Evolutionary conservation across 2,113 vertebrate genomes (phyloP), one percentile per base, ranked within the genome.

Genomic region (Phyllopteryx taeniolatus): DNA sequence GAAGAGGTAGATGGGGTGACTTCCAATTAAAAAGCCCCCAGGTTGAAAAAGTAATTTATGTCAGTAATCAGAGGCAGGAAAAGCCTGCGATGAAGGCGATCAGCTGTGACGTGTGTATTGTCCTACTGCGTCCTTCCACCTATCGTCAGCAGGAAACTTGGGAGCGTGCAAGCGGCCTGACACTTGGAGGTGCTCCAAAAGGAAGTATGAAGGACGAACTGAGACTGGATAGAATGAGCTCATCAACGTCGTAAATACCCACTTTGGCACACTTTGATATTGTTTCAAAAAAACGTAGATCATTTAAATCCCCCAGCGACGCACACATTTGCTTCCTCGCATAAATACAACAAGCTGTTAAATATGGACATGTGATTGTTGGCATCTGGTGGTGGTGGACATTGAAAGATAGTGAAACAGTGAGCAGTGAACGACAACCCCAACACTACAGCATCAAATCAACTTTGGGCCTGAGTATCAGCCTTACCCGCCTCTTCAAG

Each of bases 401-500:
- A 27, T 2, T 53, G 15, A 4, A 57, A 3, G 53, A 54, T 54
- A 9, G 53, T n/a, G 27, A 27, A 20, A 20, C 53, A 54, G 20
- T 46, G n/a, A 49, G 12, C 4, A 14, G 47, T 15, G 47, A 15
- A 49, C 15, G 13, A 49, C 12, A 49, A 49, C 47, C 49, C 15
- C 35, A 39, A 39, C 35, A 39, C 35, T 17, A 51, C 4, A 6
- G 49, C 49, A 35, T 61, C 14, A 35, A 31, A 17, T 61, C 1
- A 61, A 65, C 11, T 44, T n/a, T 65, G 72, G 51, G 60, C 14
- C 31, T 65, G 31, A 22, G 39, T 10, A 64, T 69, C 1, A 71
- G 68, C 80, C 93, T 74, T 62, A 95, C 94, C 91, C 95, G 92
- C 76, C 93, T 94, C 91, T 97, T 96, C 85, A 96, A 93, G 42